phyloP scores from a whole-genome alignment of 2,888 invertebrate genomes.

The Andrena haemorrhoa region DNA sequence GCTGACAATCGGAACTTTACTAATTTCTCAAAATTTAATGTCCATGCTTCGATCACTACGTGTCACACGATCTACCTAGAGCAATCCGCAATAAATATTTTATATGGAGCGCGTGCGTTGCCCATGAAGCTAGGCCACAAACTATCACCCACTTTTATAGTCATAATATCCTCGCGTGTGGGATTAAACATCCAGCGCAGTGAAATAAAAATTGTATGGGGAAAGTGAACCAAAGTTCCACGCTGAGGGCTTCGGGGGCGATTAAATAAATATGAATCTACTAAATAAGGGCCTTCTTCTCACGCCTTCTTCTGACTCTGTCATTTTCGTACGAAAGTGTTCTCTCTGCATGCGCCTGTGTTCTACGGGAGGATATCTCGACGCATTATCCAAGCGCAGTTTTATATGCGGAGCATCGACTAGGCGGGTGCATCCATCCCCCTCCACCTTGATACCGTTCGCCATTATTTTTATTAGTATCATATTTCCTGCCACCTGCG shows the following conservation, averaged over 20 bases:
- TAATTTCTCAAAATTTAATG: background rate
- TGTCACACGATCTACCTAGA: background rate
- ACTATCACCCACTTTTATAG: too few relatives aligned
- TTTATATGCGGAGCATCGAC: constrained; percentile 45
- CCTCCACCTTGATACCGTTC: constrained; percentile 61
- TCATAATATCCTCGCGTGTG: too few relatives aligned
- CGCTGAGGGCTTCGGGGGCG: too few relatives aligned
- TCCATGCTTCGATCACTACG: background rate
- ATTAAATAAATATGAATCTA: too few relatives aligned
- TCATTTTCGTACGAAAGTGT: background rate
- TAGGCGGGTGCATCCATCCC: constrained; percentile 26
- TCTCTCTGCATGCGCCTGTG: background rate
- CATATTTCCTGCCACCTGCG: constrained; percentile 76
- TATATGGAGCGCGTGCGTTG: too few relatives aligned
- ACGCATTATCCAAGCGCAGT: constrained; percentile 37
- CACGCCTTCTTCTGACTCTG: background rate
- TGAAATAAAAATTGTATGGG: too few relatives aligned
- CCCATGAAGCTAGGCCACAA: too few relatives aligned
- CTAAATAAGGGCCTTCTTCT: background rate
- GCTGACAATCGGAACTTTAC: background rate
- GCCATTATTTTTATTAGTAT: constrained; percentile 78
- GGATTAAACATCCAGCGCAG: too few relatives aligned
- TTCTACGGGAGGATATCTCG: constrained; percentile 25
- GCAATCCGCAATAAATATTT: too few relatives aligned
- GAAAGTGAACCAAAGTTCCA: too few relatives aligned